A percentile compares a stretch with the other conserved stretches of the same genome.
These are phyloP conservation scores for Liodrosophila aerea DNA, from an alignment of 2,888 invertebrate species.

Conservation along the genomic window DNA sequence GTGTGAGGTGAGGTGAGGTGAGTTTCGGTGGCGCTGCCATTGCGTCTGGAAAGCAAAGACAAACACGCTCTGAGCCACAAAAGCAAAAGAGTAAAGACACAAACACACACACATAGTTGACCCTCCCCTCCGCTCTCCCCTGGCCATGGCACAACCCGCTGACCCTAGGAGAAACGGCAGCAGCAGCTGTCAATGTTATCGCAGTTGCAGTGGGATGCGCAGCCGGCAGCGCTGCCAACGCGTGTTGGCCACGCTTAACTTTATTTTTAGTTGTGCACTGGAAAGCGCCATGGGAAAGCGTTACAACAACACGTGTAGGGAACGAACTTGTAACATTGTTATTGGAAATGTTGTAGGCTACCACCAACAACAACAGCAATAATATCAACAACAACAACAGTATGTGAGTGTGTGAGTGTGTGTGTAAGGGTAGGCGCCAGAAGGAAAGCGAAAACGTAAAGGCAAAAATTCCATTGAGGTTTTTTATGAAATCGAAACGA, in stretches of 20 bases:
- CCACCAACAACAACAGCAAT: conserved; percentile 28
- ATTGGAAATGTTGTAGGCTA: conserved; percentile 76
- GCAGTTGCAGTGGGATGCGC: conserved; percentile 33
- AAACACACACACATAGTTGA: conserved; percentile 26
- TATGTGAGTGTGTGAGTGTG: conserved; percentile 3
- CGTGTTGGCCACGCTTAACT: conserved; percentile 71
- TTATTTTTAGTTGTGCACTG: conserved; percentile 77
- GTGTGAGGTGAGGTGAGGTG: neutral
- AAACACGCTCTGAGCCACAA: conserved; percentile 66
- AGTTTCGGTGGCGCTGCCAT: neutral
- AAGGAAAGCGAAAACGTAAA: conserved; percentile 76
- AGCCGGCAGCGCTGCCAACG: conserved; percentile 13
- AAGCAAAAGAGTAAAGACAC: conserved; percentile 16
- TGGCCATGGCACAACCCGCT: conserved; percentile 39
- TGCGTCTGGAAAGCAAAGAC: conserved; percentile 73
- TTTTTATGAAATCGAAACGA: conserved; percentile 80
- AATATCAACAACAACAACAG: conserved; percentile 24
- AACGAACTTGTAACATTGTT: conserved; percentile 72
- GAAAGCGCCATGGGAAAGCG: conserved; percentile 69
- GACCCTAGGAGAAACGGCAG: conserved; percentile 48
- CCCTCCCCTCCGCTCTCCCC: no score
- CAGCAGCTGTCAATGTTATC: conserved; percentile 79
- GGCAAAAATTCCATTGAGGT: conserved; percentile 77
- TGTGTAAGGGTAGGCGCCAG: conserved; percentile 57
- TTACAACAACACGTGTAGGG: conserved; percentile 33